phyloP scores from a whole-genome alignment of 2,113 vertebrate genomes.

The Oophaga pumilio region DNA sequence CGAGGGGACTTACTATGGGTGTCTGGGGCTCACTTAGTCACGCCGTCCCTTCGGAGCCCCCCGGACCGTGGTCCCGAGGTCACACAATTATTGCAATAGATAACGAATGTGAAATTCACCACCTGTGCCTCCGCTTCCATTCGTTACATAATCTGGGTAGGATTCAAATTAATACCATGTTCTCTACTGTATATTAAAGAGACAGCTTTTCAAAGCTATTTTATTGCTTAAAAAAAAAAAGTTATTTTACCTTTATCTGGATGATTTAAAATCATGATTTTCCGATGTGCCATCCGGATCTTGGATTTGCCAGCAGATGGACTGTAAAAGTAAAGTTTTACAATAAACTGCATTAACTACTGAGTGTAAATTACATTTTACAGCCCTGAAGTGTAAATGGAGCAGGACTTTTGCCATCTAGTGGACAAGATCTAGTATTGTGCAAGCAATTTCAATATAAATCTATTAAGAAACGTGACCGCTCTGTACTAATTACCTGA shows the following conservation, averaged over 20 bases:
- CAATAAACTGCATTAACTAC: slow-evolving; percentile 61
- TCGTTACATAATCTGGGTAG: no score
- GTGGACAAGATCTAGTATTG: slow-evolving; percentile 72
- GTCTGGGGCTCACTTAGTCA: no score
- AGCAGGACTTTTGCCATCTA: slow-evolving; percentile 79
- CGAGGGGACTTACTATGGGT: no score
- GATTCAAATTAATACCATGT: neutral
- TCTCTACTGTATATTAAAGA: neutral
- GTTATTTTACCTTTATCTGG: slow-evolving; percentile 88
- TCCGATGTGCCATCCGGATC: slow-evolving; percentile 85
- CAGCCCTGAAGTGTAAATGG: slow-evolving; percentile 69
- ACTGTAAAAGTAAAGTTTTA: slow-evolving; percentile 74
- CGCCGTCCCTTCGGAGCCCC: no score
- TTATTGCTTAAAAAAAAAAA: slow-evolving; percentile 44
- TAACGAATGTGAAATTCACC: no score
- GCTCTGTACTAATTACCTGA: slow-evolving; percentile 44
- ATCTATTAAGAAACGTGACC: slow-evolving; percentile 31
- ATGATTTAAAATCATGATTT: slow-evolving; percentile 93
- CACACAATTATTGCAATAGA: no score
- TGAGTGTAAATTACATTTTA: slow-evolving; percentile 68
- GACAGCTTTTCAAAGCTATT: neutral
- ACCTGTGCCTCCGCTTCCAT: no score
- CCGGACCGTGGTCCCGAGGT: no score
- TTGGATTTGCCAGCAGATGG: slow-evolving; percentile 82
- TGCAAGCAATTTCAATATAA: slow-evolving; percentile 60